A percentile compares a stretch with the other conserved stretches of the same genome.
Evolutionary conservation across 2,797 vertebrate genomes (phyloP).

Genomic region (Neopelma chrysocephalum): DNA sequence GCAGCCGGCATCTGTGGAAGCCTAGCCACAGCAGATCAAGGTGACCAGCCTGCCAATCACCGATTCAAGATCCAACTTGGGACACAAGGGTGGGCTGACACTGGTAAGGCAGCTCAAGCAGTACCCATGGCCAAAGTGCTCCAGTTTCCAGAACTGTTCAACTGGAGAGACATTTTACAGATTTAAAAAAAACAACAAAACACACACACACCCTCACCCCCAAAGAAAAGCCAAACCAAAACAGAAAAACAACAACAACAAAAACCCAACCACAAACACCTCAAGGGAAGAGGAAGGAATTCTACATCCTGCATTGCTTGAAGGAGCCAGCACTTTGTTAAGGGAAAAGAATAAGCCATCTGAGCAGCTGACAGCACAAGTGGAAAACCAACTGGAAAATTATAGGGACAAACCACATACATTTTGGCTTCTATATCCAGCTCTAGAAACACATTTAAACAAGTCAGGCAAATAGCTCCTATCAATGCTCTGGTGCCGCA

Average conservation of each 20-base stretch:
- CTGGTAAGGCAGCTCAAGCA: background rate
- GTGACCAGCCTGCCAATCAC: background rate
- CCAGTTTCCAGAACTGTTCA: background rate
- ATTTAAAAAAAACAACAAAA: background rate
- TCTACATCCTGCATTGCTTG: background rate
- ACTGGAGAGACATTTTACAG: background rate
- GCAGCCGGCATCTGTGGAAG: background rate
- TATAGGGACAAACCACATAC: background rate
- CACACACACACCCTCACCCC: fast-evolving
- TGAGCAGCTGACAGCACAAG: background rate
- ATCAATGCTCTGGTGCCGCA: background rate
- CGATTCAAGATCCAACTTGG: background rate
- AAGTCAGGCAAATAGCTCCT: background rate
- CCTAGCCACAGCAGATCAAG: background rate
- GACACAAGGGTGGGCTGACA: background rate
- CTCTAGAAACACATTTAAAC: background rate
- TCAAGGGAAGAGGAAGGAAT: background rate
- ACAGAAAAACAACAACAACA: background rate
- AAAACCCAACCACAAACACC: background rate
- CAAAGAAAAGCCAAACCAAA: background rate
- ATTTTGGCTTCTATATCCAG: background rate
- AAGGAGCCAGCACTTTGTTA: background rate
- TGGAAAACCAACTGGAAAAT: conserved; percentile 14
- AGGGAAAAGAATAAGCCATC: background rate
- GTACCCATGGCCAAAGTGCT: background rate